Conservation (phyloP, 23 tunicate genomes). For the Trididemnum miniatum region DNA sequence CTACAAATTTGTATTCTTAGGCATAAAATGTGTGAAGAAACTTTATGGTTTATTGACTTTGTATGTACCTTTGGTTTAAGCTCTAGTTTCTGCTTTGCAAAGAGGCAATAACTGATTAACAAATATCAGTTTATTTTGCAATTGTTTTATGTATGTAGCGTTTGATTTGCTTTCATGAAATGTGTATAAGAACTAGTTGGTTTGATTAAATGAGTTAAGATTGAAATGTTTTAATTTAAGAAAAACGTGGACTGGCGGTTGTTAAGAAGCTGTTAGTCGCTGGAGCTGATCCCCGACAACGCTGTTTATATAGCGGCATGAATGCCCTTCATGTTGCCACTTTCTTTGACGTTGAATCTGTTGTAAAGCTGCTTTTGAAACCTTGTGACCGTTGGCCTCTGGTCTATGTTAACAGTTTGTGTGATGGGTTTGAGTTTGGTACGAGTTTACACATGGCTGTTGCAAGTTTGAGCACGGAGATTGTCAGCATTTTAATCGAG, state of each 20-base stretch:
- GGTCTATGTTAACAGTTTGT: conserved; percentile 62
- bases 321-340: conserved; percentile 84
- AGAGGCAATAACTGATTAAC: too few relatives aligned
- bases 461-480: conserved; percentile 38
- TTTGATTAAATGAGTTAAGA: too few relatives aligned
- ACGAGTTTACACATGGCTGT: conserved; percentile 76
- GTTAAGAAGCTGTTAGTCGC: conserved; percentile 40
- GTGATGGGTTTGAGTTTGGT: conserved; percentile 68
- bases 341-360: conserved; percentile 61
- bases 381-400: background rate
- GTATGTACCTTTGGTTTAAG: too few relatives aligned
- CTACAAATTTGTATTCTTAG: too few relatives aligned
- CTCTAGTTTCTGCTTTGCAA: too few relatives aligned
- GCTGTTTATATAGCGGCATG: conserved; percentile 63
- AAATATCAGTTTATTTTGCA: too few relatives aligned
- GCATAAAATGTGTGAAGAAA: too few relatives aligned
- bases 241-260: conserved; percentile 53
- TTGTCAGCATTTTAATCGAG: conserved; percentile 56
- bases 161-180: too few relatives aligned
- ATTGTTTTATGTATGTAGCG: too few relatives aligned
- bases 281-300: conserved; percentile 69
- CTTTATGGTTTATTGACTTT: too few relatives aligned
- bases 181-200: too few relatives aligned
- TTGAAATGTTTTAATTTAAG: too few relatives aligned
- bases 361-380: conserved; percentile 37